phyloP scores from a whole-genome alignment of 2,113 vertebrate genomes.

The Machaerirhynchus nigripectus region DNA sequence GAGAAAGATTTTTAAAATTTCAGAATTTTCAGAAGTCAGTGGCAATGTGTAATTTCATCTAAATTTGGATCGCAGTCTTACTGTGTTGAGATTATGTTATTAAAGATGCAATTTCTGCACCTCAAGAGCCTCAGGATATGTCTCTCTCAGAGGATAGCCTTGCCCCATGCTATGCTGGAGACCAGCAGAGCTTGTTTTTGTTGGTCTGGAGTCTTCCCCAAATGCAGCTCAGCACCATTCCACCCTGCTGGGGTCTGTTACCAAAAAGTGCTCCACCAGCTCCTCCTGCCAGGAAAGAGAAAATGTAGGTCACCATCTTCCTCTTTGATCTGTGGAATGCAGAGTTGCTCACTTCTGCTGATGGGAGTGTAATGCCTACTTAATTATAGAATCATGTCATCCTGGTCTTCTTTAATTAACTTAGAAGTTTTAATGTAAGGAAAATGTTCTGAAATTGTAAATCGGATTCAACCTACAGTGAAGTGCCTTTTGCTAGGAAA shows the following conservation, averaged over 20 bases:
- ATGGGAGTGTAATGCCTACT: background rate
- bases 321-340: background rate
- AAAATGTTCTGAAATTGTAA: background rate
- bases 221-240: background rate
- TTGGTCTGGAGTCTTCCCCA: background rate
- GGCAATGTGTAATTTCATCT: background rate
- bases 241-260: background rate
- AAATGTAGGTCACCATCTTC: background rate
- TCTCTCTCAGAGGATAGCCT: background rate
- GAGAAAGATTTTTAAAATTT: background rate
- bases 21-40: background rate
- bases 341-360: background rate
- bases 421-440: background rate
- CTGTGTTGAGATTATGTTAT: background rate
- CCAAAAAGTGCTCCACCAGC: background rate
- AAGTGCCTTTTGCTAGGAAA: background rate
- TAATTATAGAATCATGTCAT: background rate
- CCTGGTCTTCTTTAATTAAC: background rate
- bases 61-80: background rate
- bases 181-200: background rate
- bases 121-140: background rate
- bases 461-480: background rate
- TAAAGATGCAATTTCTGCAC: background rate
- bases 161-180: accelerated
- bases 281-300: background rate